Base-by-base conservation (phyloP, 2,888 invertebrate species). In the Osmoderma eremita region DNA sequence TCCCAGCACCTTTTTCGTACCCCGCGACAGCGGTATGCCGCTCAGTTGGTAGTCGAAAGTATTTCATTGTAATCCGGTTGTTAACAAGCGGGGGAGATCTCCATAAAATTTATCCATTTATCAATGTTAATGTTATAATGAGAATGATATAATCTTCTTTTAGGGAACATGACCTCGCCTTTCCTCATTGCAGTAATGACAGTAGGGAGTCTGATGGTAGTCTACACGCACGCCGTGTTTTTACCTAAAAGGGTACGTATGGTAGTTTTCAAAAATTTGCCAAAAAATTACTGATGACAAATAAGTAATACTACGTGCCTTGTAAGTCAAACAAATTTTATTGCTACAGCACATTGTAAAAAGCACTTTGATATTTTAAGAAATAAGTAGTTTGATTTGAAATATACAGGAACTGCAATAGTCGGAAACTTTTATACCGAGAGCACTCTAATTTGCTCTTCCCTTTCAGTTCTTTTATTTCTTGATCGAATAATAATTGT, bases 41-140 rank as follows among this genome's bases (percentile, higher is more conserved):
- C 78, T 65, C 78, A 71, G 79, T 76, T 74, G 78, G 78, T 74
- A 73, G 77, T 74, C 71, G 75, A 81, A 77, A 78, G 80, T 75
- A 73, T 81, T 81, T 78, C 78, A 78, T 77, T 80, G 80, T 81
- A 78, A 72, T 67, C 68, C 58, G 68, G 68, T 71, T 67, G 73
- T 75, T 77, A 10, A 13, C 39, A 51, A 42, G 39, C 63, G 63
- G 63, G 63, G 58, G 75, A 76, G 75, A 73, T 71, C 72, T 72
- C 77, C 75, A 76, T 77, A 78, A 77, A 75, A 74, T 75, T 73
- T 69, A 74, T 72, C 75, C 77, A 78, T 79, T 78, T 78, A 78
- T 78, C 78, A 77, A 74, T 73, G 75, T 72, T 76, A 74, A 76
- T 77, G 73, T 76, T 74, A n/a, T n/a, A 45, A 61, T 42, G 58